Conservation (phyloP, 2,888 invertebrate genomes). For the Drosophila mayaguana region DNA sequence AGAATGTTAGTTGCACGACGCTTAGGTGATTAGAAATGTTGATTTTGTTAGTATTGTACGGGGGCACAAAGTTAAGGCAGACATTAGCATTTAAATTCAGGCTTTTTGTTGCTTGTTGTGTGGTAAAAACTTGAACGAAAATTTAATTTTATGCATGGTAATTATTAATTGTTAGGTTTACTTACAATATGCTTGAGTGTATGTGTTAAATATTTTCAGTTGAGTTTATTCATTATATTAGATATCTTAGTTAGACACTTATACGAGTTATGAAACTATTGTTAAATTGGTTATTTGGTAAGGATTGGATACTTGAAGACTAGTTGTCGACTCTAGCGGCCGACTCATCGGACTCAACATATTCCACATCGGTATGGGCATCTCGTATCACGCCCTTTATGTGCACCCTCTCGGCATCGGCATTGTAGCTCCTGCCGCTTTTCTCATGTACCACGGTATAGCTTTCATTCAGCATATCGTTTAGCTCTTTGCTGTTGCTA, state of each 20-base stretch:
- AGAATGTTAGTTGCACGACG: constrained; percentile 68
- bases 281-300: constrained; percentile 27
- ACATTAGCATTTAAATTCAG: constrained; percentile 60
- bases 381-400: constrained; percentile 86
- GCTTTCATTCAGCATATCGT: constrained; percentile 85
- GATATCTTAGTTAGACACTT: constrained; percentile 41
- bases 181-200: constrained; percentile 75
- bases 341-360: constrained; percentile 85
- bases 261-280: constrained; percentile 58
- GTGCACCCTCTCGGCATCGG: constrained; percentile 86
- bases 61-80: constrained; percentile 44
- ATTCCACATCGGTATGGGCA: constrained; percentile 87
- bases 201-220: constrained; percentile 39
- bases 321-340: constrained; percentile 78
- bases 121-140: constrained; percentile 58
- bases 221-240: constrained; percentile 32
- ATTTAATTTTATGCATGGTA: constrained; percentile 44
- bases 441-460: constrained; percentile 85
- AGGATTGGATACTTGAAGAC: constrained; percentile 19
- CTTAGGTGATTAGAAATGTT: constrained; percentile 41
- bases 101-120: constrained; percentile 62
- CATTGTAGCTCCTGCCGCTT: constrained; percentile 84
- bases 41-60: constrained; percentile 63
- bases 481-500: constrained; percentile 80
- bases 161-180: constrained; percentile 65